Conservation (phyloP, 2,113 vertebrate species). For the Tupaia tana region DNA sequence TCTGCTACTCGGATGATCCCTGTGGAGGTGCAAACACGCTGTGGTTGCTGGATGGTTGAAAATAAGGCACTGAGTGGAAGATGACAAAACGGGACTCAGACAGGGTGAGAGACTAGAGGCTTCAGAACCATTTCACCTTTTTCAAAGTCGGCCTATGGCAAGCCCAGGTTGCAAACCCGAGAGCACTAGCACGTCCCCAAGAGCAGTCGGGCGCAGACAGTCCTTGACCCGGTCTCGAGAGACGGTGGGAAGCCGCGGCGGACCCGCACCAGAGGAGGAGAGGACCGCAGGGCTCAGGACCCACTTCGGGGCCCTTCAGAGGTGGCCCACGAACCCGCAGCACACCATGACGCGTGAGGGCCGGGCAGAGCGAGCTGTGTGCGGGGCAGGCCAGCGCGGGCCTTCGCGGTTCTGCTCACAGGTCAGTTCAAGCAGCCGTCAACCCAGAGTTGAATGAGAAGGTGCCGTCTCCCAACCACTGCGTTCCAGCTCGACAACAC, state of each 20-base stretch:
- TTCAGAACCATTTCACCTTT: not conserved
- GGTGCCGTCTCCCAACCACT: not conserved
- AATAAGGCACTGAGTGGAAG: not conserved
- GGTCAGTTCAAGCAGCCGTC: not conserved
- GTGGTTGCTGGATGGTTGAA: not conserved
- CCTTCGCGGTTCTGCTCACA: not conserved
- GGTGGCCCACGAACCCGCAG: rapidly evolving
- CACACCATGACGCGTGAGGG: rapidly evolving
- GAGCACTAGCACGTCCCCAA: not conserved
- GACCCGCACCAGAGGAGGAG: not conserved
- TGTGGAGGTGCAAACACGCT: not conserved
- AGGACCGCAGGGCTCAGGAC: not conserved
- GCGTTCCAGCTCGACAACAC: not conserved
- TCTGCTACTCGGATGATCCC: not conserved
- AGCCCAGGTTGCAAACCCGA: not conserved
- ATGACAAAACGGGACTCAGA: not conserved
- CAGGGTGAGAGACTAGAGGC: not conserved
- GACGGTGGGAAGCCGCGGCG: too few species aligned
- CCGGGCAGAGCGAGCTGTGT: too few species aligned
- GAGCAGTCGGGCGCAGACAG: not conserved
- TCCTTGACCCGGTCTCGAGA: not conserved
- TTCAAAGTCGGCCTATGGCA: not conserved
- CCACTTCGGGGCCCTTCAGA: not conserved
- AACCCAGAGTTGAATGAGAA: not conserved
- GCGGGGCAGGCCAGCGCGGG: too few species aligned